Percentiles rank a stretch among this genome's conserved stretches.
These are phyloP conservation scores for Centroberyx gerrardi DNA, from an alignment of 2,797 vertebrate genomes.

Conservation along the genomic window DNA sequence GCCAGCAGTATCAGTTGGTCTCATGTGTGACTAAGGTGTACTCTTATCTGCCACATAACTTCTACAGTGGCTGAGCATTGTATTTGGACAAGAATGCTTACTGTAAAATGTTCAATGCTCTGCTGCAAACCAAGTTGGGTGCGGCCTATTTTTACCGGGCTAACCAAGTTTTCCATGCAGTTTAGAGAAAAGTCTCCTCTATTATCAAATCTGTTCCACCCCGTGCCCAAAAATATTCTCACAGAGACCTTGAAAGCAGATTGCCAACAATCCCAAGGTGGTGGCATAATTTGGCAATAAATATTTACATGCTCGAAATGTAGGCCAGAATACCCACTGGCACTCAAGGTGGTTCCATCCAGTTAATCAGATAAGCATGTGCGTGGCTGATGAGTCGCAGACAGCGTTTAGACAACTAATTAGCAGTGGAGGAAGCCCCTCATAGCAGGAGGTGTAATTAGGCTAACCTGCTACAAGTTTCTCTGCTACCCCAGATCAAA, in stretches of 20 bases:
- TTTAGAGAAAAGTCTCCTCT: slow-evolving; percentile 1
- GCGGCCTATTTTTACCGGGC: not conserved
- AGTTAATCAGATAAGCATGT: slow-evolving; percentile 58
- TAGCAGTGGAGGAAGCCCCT: slow-evolving; percentile 54
- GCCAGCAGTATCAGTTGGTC: not conserved
- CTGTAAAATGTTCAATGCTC: too few relatives aligned
- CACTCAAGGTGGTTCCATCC: slow-evolving; percentile 55
- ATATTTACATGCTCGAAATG: slow-evolving; percentile 65
- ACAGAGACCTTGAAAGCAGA: slow-evolving; percentile 30
- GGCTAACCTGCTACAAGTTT: slow-evolving; percentile 60
- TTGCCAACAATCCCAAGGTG: slow-evolving; percentile 61
- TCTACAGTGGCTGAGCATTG: too few relatives aligned
- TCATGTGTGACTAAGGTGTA: not conserved
- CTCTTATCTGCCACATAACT: not conserved
- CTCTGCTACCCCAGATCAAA: slow-evolving; percentile 42
- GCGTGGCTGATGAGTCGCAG: slow-evolving; percentile 59
- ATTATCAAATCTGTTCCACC: slow-evolving; percentile 15
- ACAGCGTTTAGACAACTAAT: slow-evolving; percentile 74
- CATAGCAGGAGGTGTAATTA: slow-evolving; percentile 74
- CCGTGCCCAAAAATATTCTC: slow-evolving; percentile 13
- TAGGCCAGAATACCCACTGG: slow-evolving; percentile 54
- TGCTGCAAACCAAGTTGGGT: not conserved
- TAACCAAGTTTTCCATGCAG: not conserved
- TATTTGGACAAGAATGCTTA: too few relatives aligned
- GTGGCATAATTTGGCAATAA: slow-evolving; percentile 63